Conservation (phyloP, 1,140 invertebrate species). For the Solen grandis region DNA sequence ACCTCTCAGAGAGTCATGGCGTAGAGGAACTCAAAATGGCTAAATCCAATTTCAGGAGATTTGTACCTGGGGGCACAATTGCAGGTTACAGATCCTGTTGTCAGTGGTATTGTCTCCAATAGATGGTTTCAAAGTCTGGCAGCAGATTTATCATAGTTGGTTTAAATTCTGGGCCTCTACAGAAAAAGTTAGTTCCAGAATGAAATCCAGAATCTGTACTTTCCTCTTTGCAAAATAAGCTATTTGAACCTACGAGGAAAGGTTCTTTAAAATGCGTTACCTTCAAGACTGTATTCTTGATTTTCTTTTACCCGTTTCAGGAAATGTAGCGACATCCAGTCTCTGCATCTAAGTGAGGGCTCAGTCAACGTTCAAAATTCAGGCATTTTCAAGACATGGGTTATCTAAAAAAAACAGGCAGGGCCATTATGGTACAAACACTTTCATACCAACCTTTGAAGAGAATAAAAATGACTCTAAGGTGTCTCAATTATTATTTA, state of each 20-base stretch:
- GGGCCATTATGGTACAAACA: background rate
- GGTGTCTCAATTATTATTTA: constrained; percentile 13
- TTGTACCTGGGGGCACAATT: constrained; percentile 5
- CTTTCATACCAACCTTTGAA: background rate
- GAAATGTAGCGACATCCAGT: too few species aligned
- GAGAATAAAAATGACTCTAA: constrained; percentile 13
- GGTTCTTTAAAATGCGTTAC: constrained; percentile 5
- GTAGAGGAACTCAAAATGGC: constrained; percentile 35
- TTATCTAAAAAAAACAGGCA: constrained; percentile 2
- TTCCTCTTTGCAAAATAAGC: too few species aligned
- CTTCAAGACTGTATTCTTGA: constrained; percentile 12
- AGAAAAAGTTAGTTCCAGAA: background rate
- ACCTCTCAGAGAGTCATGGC: constrained; percentile 3
- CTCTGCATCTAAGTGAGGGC: too few species aligned
- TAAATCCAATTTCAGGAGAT: constrained; percentile 13
- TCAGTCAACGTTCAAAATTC: constrained; percentile 10
- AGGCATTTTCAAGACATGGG: constrained; percentile 1
- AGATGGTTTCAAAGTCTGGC: constrained; percentile 18
- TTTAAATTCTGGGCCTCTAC: constrained; percentile 22
- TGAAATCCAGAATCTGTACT: too few species aligned
- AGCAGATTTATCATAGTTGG: constrained; percentile 36
- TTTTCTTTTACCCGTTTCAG: constrained; percentile 2
- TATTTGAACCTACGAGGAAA: constrained; percentile 18
- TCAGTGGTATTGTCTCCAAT: constrained; percentile 34
- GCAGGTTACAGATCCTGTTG: constrained; percentile 51